phyloP scores from a whole-genome alignment of 2,888 invertebrate species.

The Cataglyphis rosenhaueri region DNA sequence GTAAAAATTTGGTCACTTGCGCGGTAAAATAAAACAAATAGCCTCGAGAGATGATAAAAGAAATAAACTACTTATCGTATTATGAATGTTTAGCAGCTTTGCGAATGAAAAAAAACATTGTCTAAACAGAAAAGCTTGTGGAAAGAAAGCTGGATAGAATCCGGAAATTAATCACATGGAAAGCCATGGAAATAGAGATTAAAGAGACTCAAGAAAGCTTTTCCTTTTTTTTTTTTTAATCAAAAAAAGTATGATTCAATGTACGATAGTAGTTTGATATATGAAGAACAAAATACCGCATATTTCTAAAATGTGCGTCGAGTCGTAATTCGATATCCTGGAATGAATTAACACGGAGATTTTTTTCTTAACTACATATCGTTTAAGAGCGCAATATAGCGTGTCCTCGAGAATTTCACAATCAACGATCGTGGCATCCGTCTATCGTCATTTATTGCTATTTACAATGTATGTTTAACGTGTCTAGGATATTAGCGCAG shows the following conservation, averaged over 20 bases:
- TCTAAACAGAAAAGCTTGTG: neutral
- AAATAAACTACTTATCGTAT: neutral
- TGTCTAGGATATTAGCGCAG: constrained; percentile 45
- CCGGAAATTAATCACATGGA: neutral
- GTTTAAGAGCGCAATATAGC: constrained; percentile 34
- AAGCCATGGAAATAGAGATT: neutral
- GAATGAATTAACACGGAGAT: constrained; percentile 24
- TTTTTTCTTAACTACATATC: constrained; percentile 17
- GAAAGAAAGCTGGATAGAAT: constrained; percentile 9
- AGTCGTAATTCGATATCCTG: constrained; percentile 23
- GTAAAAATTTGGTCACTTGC: neutral
- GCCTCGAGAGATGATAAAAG: constrained; percentile 1
- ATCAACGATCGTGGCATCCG: constrained; percentile 52
- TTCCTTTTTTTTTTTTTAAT: neutral
- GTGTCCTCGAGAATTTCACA: constrained; percentile 39
- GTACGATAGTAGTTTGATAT: neutral
- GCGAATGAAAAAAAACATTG: neutral
- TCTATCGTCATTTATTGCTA: constrained; percentile 44
- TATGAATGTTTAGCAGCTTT: neutral
- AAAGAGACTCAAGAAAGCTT: neutral
- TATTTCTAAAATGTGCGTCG: neutral
- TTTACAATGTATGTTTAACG: constrained; percentile 45
- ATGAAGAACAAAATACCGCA: neutral
- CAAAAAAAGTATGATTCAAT: constrained; percentile 2
- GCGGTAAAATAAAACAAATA: constrained; percentile 22